These are phyloP conservation scores for Malacoraja senta DNA, from an alignment of 2,797 vertebrate genomes.

Conservation along the genomic window DNA sequence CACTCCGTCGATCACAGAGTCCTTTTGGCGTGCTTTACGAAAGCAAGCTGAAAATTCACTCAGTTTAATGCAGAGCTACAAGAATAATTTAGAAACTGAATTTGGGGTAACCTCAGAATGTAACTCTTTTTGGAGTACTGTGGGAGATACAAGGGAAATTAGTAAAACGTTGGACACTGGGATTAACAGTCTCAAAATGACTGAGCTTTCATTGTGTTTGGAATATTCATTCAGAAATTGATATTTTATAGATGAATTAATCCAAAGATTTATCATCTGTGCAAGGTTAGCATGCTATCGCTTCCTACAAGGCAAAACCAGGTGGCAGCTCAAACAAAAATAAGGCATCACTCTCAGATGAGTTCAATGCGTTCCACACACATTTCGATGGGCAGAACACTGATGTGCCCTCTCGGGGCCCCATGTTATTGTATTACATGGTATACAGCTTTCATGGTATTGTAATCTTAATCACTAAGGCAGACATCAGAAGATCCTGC, in stretches of 20 bases:
- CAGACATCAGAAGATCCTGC: too few relatives aligned
- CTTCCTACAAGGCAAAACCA: too few relatives aligned
- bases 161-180: not conserved
- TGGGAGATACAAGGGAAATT: not conserved
- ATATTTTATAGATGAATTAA: not conserved
- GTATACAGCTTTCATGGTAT: too few relatives aligned
- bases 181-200: not conserved
- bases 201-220: not conserved
- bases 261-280: not conserved
- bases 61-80: not conserved
- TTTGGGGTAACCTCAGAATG: not conserved
- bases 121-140: not conserved
- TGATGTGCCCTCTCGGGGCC: too few relatives aligned
- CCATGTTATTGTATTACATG: too few relatives aligned
- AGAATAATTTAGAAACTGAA: not conserved
- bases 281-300: too few relatives aligned
- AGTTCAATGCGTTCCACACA: too few relatives aligned
- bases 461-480: too few relatives aligned
- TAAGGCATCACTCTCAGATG: too few relatives aligned
- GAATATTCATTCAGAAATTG: not conserved
- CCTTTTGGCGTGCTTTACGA: not conserved
- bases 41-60: not conserved
- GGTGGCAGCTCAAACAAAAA: too few relatives aligned
- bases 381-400: too few relatives aligned
- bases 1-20: not conserved